Percentiles rank a stretch among this genome's conserved stretches.
Evolutionary conservation across 2,113 vertebrate genomes (phyloP).

Genomic region (Trogon surrucura): DNA sequence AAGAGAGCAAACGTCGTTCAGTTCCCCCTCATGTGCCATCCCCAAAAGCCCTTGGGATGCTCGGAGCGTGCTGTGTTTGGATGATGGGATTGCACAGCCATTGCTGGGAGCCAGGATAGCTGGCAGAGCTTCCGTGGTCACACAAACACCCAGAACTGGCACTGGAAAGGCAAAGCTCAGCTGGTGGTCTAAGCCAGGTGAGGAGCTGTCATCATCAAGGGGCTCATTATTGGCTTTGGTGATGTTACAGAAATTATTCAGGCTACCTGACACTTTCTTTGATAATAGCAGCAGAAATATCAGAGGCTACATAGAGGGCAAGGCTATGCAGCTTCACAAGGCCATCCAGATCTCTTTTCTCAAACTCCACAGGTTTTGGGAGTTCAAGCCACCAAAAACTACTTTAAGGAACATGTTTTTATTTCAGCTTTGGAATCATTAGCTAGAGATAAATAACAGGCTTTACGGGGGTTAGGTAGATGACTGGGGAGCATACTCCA

Average conservation of each 20-base stretch:
- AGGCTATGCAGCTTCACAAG: neutral
- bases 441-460: neutral
- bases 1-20: accelerated
- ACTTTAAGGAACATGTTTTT: neutral
- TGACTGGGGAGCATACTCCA: neutral
- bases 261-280: neutral
- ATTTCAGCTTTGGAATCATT: neutral
- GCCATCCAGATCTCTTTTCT: neutral
- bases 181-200: neutral
- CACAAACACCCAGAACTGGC: too few species aligned
- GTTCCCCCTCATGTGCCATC: neutral
- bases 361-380: neutral
- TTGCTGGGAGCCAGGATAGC: neutral
- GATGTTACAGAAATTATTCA: neutral
- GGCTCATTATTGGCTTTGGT: neutral
- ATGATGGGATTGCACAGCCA: accelerated
- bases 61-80: accelerated
- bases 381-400: neutral
- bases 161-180: neutral
- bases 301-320: neutral
- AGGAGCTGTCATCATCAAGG: neutral
- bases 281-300: neutral
- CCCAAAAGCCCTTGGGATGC: neutral
- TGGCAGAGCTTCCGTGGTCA: accelerated
- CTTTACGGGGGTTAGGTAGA: neutral